phyloP scores from a whole-genome alignment of 2,888 invertebrate species.

The Lepidonotus clava region DNA sequence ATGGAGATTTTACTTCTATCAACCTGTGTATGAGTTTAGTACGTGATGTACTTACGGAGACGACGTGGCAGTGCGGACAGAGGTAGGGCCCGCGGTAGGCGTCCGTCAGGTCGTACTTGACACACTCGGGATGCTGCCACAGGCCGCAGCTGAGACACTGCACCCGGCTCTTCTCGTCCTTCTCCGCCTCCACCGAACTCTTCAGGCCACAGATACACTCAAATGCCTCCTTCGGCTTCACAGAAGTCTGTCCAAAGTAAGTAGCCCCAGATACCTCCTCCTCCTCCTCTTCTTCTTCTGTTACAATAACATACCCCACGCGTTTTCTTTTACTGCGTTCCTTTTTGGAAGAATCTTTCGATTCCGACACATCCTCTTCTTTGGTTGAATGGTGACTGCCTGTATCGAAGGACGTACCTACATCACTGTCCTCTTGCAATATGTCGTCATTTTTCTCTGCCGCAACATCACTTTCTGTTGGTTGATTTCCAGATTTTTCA shows the following conservation, averaged over 20 bases:
- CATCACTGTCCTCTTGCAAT: no score
- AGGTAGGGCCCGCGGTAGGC: conserved; percentile 81
- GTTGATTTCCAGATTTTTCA: no score
- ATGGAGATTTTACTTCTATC: no score
- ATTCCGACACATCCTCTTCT: no score
- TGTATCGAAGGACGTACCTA: no score
- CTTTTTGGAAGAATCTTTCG: no score
- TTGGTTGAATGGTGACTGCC: no score
- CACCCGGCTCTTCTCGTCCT: conserved; percentile 74
- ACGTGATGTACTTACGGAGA: conserved; percentile 74
- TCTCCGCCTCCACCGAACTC: background rate
- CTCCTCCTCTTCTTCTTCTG: background rate
- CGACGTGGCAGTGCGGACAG: conserved; percentile 86
- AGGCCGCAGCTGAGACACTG: conserved; percentile 84
- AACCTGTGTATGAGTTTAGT: no score
- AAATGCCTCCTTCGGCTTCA: conserved; percentile 18
- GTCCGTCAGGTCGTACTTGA: conserved; percentile 81
- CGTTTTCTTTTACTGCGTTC: background rate
- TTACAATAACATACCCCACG: background rate
- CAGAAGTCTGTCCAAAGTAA: background rate
- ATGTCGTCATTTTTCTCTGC: no score
- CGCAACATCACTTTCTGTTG: no score
- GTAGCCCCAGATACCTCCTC: background rate
- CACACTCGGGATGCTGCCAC: conserved; percentile 85
- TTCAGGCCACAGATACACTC: conserved; percentile 56